phyloP scores from a whole-genome alignment of 2,888 invertebrate genomes.

The Zeuzera pyrina region DNA sequence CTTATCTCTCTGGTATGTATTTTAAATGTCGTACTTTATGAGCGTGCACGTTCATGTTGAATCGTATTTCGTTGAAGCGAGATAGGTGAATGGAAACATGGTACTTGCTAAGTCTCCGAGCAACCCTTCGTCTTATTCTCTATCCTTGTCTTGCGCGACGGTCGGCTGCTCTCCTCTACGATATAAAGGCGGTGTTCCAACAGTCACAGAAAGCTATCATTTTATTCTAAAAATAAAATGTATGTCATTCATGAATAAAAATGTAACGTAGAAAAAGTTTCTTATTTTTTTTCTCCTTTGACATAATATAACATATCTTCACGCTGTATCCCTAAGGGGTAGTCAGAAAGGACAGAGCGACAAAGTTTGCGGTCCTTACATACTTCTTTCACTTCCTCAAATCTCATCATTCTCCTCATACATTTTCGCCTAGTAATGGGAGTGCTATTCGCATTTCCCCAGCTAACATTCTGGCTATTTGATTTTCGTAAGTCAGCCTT shows the following conservation, averaged over 20 bases:
- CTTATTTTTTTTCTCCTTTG: background rate
- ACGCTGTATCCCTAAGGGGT: too few species aligned
- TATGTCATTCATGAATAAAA: background rate
- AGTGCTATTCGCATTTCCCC: background rate
- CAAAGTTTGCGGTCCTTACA: too few species aligned
- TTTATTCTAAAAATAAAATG: background rate
- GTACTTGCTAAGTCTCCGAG: slow-evolving; percentile 65
- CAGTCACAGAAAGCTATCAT: background rate
- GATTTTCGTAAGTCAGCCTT: too few species aligned
- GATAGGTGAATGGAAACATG: slow-evolving; percentile 36
- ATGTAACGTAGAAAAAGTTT: background rate
- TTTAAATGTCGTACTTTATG: slow-evolving; percentile 70
- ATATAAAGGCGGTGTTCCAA: slow-evolving; percentile 26
- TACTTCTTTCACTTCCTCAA: too few species aligned
- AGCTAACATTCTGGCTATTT: too few species aligned
- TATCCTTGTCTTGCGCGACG: slow-evolving; percentile 71
- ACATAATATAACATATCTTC: too few species aligned
- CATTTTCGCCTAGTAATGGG: too few species aligned
- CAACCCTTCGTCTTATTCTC: slow-evolving; percentile 75
- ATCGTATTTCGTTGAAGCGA: slow-evolving; percentile 36
- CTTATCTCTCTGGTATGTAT: slow-evolving; percentile 69
- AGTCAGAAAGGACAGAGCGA: too few species aligned
- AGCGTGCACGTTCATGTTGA: slow-evolving; percentile 53
- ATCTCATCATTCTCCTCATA: too few species aligned
- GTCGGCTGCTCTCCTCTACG: slow-evolving; percentile 64